Evolutionary conservation across 1,140 invertebrate species (phyloP).

Genomic region (Tenebrio molitor): DNA sequence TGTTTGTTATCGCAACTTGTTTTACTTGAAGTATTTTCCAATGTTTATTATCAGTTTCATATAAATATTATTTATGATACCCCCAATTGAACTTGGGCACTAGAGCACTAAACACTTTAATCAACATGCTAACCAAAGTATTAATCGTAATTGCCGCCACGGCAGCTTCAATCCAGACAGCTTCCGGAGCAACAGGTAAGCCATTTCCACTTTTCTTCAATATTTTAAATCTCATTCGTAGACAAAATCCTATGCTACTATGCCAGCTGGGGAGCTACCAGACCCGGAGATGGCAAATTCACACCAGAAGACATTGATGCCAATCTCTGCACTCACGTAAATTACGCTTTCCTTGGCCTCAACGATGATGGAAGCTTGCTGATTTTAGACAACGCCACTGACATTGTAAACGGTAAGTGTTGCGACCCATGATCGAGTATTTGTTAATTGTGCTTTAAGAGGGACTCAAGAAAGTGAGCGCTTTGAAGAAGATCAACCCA

Average conservation of each 20-base stretch:
- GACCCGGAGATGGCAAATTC: constrained; percentile 70
- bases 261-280: constrained; percentile 74
- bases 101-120: no score
- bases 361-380: constrained; percentile 44
- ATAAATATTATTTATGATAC: no score
- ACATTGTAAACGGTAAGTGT: constrained; percentile 64
- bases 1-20: no score
- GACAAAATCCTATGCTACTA: constrained; percentile 72
- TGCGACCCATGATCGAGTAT: not conserved
- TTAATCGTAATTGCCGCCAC: no score
- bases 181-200: not conserved
- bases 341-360: constrained; percentile 78
- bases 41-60: no score
- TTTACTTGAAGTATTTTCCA: no score
- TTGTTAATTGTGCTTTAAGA: constrained; percentile 65
- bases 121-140: no score
- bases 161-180: no score
- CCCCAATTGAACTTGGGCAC: no score
- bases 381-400: constrained; percentile 73
- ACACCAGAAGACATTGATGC: constrained; percentile 72
- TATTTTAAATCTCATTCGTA: not conserved
- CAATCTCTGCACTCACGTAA: constrained; percentile 75
- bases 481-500: constrained; percentile 72
- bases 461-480: constrained; percentile 68
- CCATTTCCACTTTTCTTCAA: not conserved